These are phyloP conservation scores for Heliothis subflexa DNA, from an alignment of 1,140 invertebrate genomes.

Conservation along the genomic window DNA sequence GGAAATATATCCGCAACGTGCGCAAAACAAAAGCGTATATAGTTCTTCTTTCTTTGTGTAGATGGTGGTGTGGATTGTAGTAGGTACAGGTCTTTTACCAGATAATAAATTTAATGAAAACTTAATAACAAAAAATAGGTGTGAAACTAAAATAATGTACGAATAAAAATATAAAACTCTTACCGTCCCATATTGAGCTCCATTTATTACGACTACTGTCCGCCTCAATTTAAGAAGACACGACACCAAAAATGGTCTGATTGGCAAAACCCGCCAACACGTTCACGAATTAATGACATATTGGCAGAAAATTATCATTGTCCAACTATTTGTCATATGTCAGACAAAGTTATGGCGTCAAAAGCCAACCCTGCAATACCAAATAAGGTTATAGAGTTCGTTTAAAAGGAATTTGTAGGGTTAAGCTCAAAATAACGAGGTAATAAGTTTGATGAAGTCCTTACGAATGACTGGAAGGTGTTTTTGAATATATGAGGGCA, in stretches of 20 bases:
- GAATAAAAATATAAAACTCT: constrained; percentile 2
- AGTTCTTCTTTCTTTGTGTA: no score
- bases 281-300: constrained; percentile 18
- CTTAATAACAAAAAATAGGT: neutral
- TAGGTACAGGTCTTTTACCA: neutral
- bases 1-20: no score
- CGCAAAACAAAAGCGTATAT: no score
- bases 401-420: constrained; percentile 10
- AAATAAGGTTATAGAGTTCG: constrained; percentile 9
- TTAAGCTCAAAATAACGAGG: neutral
- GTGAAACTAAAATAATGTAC: constrained; percentile 10
- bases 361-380: neutral
- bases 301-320: constrained; percentile 38
- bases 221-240: constrained; percentile 33
- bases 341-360: constrained; percentile 7
- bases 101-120: neutral
- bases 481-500: neutral
- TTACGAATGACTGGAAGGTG: constrained; percentile 12
- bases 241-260: constrained; percentile 25
- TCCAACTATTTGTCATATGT: constrained; percentile 40
- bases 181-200: neutral
- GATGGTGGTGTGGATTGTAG: no score
- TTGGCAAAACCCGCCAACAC: constrained; percentile 31
- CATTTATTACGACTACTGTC: constrained; percentile 25
- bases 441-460: constrained; percentile 23